Conservation (phyloP, 2,113 vertebrate genomes). For the Dasypus novemcinctus region DNA sequence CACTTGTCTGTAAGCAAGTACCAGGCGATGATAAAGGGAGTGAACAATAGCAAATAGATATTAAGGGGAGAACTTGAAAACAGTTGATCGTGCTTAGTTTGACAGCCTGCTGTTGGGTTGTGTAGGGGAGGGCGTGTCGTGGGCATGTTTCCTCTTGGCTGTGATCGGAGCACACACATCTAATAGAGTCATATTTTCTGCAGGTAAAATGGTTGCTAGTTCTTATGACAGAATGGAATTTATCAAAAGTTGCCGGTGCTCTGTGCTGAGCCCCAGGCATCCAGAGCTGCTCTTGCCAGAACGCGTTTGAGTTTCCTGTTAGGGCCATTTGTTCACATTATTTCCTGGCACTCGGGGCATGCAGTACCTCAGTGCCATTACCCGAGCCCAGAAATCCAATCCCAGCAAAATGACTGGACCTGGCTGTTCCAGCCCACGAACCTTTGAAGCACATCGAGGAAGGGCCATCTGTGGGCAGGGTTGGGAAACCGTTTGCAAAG, state of each 20-base stretch:
- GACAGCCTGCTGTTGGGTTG: slow-evolving; percentile 50
- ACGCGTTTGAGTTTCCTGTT: not conserved
- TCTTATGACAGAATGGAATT: slow-evolving; percentile 28
- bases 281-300: not conserved
- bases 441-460: not conserved
- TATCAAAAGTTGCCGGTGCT: not conserved
- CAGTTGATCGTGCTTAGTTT: slow-evolving; percentile 42
- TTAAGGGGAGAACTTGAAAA: slow-evolving; percentile 51
- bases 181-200: slow-evolving; percentile 61
- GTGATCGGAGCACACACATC: not conserved
- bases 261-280: not conserved
- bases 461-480: not conserved
- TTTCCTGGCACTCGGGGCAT: not conserved
- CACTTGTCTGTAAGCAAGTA: slow-evolving; percentile 57
- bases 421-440: not conserved
- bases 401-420: not conserved
- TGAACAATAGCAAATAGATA: slow-evolving; percentile 53
- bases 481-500: not conserved
- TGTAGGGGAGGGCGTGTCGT: not conserved
- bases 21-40: slow-evolving; percentile 52
- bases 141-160: slow-evolving; percentile 1
- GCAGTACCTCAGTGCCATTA: not conserved
- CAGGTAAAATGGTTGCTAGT: not conserved
- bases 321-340: not conserved
- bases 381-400: not conserved